These are phyloP conservation scores for Oxygymnocypris stewartii DNA, from an alignment of 2,113 vertebrate genomes.

Conservation along the genomic window DNA sequence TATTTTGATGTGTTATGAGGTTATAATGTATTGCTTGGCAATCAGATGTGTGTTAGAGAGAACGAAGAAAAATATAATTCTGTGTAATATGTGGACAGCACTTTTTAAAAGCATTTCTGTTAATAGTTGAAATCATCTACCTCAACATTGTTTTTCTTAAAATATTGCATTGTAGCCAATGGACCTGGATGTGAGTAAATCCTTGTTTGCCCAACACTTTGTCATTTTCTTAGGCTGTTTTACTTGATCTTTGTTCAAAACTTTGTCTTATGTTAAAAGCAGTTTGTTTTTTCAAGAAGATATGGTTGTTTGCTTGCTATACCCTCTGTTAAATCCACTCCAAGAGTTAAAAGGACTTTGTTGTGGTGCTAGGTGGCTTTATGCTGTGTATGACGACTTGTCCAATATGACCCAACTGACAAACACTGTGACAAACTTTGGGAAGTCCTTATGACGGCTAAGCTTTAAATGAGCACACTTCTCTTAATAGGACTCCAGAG, in stretches of 20 bases:
- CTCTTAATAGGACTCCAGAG: conserved; percentile 48
- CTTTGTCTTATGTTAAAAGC: conserved; percentile 13
- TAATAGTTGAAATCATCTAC: neutral
- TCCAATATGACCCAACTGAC: neutral
- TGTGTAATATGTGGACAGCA: neutral
- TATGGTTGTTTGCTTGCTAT: neutral
- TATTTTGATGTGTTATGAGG: neutral
- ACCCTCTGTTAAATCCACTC: neutral
- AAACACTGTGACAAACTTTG: neutral
- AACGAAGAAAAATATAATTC: neutral
- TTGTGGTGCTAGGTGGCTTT: conserved; percentile 24
- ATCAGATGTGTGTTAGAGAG: neutral
- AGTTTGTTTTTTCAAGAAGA: neutral
- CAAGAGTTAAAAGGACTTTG: neutral
- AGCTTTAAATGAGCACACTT: conserved; percentile 36
- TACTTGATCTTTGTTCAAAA: neutral
- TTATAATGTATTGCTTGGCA: neutral
- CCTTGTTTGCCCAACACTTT: neutral
- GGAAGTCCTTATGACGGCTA: conserved; percentile 9
- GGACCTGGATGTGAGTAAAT: neutral
- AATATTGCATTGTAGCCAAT: neutral
- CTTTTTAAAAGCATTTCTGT: neutral
- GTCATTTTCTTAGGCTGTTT: neutral
- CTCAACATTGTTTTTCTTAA: neutral
- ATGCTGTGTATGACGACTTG: neutral